phyloP scores from a whole-genome alignment of 2,888 invertebrate genomes.

The Trissolcus brochymenae region DNA sequence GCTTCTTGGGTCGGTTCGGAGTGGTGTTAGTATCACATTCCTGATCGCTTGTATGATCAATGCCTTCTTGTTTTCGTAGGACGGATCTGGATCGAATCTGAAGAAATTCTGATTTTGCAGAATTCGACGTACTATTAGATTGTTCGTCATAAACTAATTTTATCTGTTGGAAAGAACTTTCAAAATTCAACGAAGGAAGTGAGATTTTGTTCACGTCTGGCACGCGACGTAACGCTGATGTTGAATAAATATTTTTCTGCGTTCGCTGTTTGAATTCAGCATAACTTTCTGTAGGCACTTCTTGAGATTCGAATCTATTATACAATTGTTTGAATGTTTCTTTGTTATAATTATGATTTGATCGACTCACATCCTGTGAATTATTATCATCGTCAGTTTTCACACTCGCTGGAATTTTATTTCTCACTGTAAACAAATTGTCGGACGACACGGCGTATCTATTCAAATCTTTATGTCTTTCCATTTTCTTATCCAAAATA shows the following conservation, averaged over 20 bases:
- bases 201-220: constrained; percentile 37
- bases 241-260: constrained; percentile 58
- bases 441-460: constrained; percentile 70
- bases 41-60: constrained; percentile 68
- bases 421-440: constrained; percentile 63
- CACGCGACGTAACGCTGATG: constrained; percentile 58
- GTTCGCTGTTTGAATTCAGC: constrained; percentile 71
- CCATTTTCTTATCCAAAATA: constrained; percentile 64
- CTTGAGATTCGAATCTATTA: constrained; percentile 68
- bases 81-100: constrained; percentile 64
- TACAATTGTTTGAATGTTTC: constrained; percentile 69
- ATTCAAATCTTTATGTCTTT: constrained; percentile 64
- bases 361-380: constrained; percentile 55
- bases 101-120: constrained; percentile 25
- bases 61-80: constrained; percentile 69
- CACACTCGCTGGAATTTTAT: constrained; percentile 39
- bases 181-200: constrained; percentile 36
- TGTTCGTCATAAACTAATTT: constrained; percentile 27
- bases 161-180: constrained; percentile 28
- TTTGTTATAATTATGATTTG: constrained; percentile 60
- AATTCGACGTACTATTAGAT: constrained; percentile 8
- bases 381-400: constrained; percentile 10
- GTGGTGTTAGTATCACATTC: constrained; percentile 63
- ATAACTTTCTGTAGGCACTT: constrained; percentile 69
- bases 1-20: constrained; percentile 63